Evolutionary conservation across 2,888 invertebrate species (phyloP), one percentile per base, ranked within the genome.

Genomic region (Endomychus coccineus): DNA sequence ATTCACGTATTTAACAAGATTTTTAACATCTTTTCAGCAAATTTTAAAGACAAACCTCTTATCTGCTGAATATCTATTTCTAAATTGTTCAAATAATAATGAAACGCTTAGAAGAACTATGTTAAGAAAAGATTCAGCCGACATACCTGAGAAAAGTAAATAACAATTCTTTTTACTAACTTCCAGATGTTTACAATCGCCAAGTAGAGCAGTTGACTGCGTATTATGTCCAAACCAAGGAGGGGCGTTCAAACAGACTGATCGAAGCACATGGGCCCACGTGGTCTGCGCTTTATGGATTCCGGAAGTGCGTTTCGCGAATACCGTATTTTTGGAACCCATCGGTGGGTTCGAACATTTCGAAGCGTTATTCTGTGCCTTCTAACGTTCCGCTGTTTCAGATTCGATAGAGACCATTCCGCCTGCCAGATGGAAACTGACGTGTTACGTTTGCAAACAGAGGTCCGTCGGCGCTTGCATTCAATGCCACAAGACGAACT

Each of bases 221-320:
- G 90, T 89, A n/a, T 73, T 99, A 1, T 98, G 98, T 62, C 97
- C 98, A 0, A 96, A 97, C 61, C 85, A 89, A 54, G 94, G 94
- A 34, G 98, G 98, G 35, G 98, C 98, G 16, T 96, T 98, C 63
- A 99, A 99, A 66, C 96, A 96, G 68, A 95, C 96, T 0, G 95
- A 95, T 62, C 80, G 89, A 55, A 77, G 86, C 1, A 83, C 87
- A 1, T 98, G 98, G 98, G 96, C 95, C 1, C 98, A 98, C 62
- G 97, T 98, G 2, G 91, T 96, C 0, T 98, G 98, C 64, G 97
- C 97, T 1, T 71, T 98, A 1, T 98, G 98, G 97, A 94, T 98
- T 54, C 98, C 97, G 2, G 98, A 98, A 77, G 96, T 88, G 27
- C 76, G 91, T 48, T 98, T 98, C 64, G 96, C 96, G 1, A 98